These are phyloP conservation scores for Miniopterus natalensis DNA, from an alignment of 2,113 vertebrate species.

Conservation along the genomic window DNA sequence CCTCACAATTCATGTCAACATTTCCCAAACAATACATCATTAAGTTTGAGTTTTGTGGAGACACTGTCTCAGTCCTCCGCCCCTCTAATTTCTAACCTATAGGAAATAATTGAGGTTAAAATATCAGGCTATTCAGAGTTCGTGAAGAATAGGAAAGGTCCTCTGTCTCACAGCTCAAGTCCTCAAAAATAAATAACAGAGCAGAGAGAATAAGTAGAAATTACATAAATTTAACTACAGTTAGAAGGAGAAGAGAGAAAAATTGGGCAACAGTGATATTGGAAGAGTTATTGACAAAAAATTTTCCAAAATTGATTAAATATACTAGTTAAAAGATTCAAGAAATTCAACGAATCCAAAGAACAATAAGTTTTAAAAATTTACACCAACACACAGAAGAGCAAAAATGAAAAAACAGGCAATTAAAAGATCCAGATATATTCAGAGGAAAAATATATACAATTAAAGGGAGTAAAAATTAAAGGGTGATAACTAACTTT, in stretches of 20 bases:
- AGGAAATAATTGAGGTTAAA: background rate
- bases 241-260: background rate
- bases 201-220: background rate
- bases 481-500: background rate
- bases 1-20: background rate
- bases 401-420: background rate
- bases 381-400: background rate
- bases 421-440: background rate
- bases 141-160: background rate
- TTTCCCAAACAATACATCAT: background rate
- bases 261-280: background rate
- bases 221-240: background rate
- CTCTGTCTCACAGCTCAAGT: background rate
- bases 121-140: background rate
- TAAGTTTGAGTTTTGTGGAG: constrained; percentile 22
- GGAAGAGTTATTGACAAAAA: background rate
- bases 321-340: background rate
- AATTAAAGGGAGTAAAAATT: background rate
- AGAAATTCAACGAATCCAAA: background rate
- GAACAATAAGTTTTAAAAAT: background rate
- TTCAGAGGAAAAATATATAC: background rate
- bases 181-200: background rate
- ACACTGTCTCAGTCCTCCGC: background rate
- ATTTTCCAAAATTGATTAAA: background rate
- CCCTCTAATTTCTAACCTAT: background rate